Evolutionary conservation across 2,113 vertebrate genomes (phyloP).

Genomic region (Tenebrosternarchus preto): DNA sequence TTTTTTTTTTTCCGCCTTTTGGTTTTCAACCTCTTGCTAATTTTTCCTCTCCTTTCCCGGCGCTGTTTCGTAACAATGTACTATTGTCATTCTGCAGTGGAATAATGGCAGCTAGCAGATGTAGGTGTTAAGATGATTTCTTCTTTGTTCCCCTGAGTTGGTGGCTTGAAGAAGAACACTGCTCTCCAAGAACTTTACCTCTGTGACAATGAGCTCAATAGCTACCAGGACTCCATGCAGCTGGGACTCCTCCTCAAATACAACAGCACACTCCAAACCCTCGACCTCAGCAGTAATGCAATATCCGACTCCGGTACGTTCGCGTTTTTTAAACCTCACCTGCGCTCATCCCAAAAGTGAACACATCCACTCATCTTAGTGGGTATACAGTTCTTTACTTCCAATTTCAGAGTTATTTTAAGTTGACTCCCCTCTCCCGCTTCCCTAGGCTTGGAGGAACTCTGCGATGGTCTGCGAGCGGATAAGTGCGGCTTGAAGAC

Average conservation of each 20-base stretch:
- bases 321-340: neutral
- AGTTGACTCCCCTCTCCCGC: neutral
- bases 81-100: neutral
- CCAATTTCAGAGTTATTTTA: too few relatives aligned
- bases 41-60: neutral
- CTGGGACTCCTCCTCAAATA: constrained; percentile 72
- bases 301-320: constrained; percentile 70
- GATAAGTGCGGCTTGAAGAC: constrained; percentile 67
- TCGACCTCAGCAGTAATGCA: constrained; percentile 73
- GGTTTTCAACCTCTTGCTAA: neutral
- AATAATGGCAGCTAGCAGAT: neutral
- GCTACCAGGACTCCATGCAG: constrained; percentile 77
- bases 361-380: neutral
- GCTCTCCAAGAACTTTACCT: constrained; percentile 71
- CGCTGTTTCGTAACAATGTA: neutral
- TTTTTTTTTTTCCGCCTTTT: neutral
- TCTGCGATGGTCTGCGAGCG: constrained; percentile 72
- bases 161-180: constrained; percentile 69
- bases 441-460: constrained; percentile 73
- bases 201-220: constrained; percentile 71
- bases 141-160: constrained; percentile 59
- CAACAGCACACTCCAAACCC: constrained; percentile 66
- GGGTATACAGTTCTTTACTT: neutral
- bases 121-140: constrained; percentile 27
- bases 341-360: neutral